Conservation (phyloP, 1,140 invertebrate species). For the Drosophila santomea region DNA sequence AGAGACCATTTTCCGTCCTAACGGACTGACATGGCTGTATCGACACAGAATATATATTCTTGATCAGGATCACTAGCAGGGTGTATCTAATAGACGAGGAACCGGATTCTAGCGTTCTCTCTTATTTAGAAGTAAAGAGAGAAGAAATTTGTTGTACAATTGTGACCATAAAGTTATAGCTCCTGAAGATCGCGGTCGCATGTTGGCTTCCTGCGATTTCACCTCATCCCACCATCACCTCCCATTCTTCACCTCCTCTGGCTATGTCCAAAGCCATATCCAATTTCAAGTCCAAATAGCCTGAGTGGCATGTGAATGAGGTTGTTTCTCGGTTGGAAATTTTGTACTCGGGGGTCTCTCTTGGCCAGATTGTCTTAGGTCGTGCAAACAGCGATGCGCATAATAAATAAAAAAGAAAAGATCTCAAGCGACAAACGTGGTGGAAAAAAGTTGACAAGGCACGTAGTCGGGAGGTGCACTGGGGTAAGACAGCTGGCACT, state of each 20-base stretch:
- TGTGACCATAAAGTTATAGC: slow-evolving; percentile 4
- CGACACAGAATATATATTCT: too few species aligned
- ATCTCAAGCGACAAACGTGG: slow-evolving; percentile 59
- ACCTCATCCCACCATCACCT: slow-evolving; percentile 19
- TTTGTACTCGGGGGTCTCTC: slow-evolving; percentile 40
- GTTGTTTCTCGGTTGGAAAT: slow-evolving; percentile 20
- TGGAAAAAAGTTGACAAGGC: slow-evolving; percentile 58
- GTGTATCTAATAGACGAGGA: too few species aligned
- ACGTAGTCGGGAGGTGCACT: slow-evolving; percentile 27
- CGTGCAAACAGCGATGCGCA: slow-evolving; percentile 70
- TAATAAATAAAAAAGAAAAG: slow-evolving; percentile 80
- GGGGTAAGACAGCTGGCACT: slow-evolving; percentile 4
- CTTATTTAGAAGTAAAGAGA: background rate
- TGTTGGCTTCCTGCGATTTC: slow-evolving; percentile 11
- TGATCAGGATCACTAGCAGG: too few species aligned
- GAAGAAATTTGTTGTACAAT: background rate
- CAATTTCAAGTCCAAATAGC: slow-evolving; percentile 2
- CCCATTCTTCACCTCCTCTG: slow-evolving; percentile 2
- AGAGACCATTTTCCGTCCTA: too few species aligned
- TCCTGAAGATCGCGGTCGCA: slow-evolving; percentile 6
- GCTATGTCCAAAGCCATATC: slow-evolving; percentile 1
- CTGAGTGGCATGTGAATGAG: slow-evolving; percentile 76
- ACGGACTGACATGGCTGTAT: too few species aligned
- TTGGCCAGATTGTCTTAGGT: slow-evolving; percentile 76
- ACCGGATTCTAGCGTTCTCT: too few species aligned